Conservation (phyloP, 92 coral and sea anemone genomes). For the Porites divaricata region DNA sequence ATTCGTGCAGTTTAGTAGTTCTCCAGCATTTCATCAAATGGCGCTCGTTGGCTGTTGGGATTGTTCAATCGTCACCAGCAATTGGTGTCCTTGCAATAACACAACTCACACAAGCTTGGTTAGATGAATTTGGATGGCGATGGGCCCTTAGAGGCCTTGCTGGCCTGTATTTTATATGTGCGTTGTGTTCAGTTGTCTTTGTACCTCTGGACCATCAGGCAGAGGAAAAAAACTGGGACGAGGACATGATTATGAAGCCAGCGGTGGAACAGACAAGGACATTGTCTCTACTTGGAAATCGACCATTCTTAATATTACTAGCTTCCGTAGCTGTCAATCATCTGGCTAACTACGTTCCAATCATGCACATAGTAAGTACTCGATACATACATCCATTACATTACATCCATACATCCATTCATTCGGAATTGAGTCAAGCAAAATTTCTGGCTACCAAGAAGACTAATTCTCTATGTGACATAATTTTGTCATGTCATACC, state of each 20-base stretch:
- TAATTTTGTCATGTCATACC: too few species aligned
- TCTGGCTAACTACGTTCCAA: too few species aligned
- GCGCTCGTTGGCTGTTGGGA: conserved; percentile 65
- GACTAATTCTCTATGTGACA: too few species aligned
- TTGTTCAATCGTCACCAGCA: conserved; percentile 55
- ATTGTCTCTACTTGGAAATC: too few species aligned
- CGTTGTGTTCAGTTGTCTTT: conserved; percentile 36
- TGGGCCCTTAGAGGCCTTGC: conserved; percentile 68
- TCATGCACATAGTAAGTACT: not conserved
- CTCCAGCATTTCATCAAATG: conserved; percentile 63
- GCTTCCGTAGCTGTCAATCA: too few species aligned
- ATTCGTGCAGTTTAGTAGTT: conserved; percentile 32
- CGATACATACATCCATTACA: not conserved
- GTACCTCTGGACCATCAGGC: not conserved
- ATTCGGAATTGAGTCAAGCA: not conserved
- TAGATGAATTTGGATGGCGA: conserved; percentile 55
- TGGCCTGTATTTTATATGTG: conserved; percentile 8
- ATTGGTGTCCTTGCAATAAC: conserved; percentile 56
- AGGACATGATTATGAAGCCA: not conserved
- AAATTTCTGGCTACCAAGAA: not conserved
- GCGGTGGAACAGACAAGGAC: too few species aligned
- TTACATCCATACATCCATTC: not conserved
- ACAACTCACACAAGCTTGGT: conserved; percentile 47
- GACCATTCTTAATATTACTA: too few species aligned
- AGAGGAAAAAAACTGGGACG: not conserved